Conservation (phyloP, 2,797 vertebrate species). For the Capromys pilorides region DNA sequence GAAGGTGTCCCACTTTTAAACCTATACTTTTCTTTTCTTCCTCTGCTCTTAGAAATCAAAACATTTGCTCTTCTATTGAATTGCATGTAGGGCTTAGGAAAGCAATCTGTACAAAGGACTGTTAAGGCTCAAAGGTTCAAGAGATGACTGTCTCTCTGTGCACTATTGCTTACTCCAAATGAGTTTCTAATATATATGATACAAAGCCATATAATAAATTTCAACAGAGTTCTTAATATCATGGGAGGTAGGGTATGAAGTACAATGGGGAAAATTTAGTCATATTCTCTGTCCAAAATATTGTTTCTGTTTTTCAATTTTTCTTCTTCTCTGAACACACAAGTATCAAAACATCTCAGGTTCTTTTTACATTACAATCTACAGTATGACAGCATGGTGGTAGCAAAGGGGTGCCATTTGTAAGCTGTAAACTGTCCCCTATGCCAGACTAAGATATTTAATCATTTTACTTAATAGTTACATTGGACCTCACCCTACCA, state of each 20-base stretch:
- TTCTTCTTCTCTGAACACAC: constrained; percentile 17
- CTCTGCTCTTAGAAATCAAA: background rate
- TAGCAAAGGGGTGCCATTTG: background rate
- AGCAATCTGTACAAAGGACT: background rate
- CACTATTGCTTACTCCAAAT: background rate
- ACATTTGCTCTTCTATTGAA: background rate
- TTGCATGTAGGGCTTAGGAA: background rate
- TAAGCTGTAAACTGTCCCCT: background rate
- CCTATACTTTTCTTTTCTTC: background rate
- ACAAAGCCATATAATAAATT: background rate
- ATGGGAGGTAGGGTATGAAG: background rate
- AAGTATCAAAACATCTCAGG: background rate
- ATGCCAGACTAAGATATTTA: background rate
- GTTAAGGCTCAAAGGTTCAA: background rate
- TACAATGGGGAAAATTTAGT: background rate
- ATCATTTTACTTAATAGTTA: background rate
- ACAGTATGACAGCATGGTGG: background rate
- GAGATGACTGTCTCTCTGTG: background rate
- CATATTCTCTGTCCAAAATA: background rate
- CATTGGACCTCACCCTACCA: background rate
- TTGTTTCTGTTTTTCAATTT: constrained; percentile 1
- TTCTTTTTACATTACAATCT: background rate
- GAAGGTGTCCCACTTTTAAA: background rate
- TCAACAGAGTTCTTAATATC: background rate
- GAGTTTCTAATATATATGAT: background rate